phyloP scores from a whole-genome alignment of 2,888 invertebrate species.

The Silvanus unidentatus region DNA sequence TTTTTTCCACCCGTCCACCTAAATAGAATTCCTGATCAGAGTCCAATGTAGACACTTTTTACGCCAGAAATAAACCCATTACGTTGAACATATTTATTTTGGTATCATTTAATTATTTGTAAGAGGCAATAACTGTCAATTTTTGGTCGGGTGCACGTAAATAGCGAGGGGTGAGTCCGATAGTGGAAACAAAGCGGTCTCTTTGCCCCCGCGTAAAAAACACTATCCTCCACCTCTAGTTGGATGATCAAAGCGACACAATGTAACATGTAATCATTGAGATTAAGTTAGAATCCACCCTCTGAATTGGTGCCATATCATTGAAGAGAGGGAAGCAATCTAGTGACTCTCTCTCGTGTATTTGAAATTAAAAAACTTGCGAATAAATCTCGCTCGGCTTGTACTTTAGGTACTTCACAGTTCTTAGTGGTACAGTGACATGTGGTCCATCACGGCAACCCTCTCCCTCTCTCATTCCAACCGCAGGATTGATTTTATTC shows the following conservation, averaged over 20 bases:
- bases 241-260: slow-evolving; percentile 44
- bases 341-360: slow-evolving; percentile 25
- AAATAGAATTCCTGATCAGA: too few relatives aligned
- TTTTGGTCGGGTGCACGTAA: background rate
- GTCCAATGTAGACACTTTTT: too few relatives aligned
- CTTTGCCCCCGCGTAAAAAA: slow-evolving; percentile 43
- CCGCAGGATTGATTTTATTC: slow-evolving; percentile 18
- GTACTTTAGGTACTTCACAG: background rate
- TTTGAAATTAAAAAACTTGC: slow-evolving; percentile 37
- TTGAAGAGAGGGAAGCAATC: background rate
- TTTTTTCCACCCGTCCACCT: too few relatives aligned
- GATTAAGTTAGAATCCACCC: slow-evolving; percentile 33
- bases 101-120: too few relatives aligned
- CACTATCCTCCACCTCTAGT: slow-evolving; percentile 38
- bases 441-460: slow-evolving; percentile 32
- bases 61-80: too few relatives aligned
- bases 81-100: too few relatives aligned
- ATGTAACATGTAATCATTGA: slow-evolving; percentile 44
- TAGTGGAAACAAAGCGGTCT: slow-evolving; percentile 42
- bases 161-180: slow-evolving; percentile 8
- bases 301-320: background rate
- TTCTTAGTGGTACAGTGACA: slow-evolving; percentile 28
- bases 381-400: slow-evolving; percentile 7
- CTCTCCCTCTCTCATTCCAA: too few relatives aligned
- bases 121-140: background rate